Evolutionary conservation across 2,113 vertebrate genomes (phyloP), one percentile per base, ranked within the genome.

Genomic region (Dissostichus mawsoni): DNA sequence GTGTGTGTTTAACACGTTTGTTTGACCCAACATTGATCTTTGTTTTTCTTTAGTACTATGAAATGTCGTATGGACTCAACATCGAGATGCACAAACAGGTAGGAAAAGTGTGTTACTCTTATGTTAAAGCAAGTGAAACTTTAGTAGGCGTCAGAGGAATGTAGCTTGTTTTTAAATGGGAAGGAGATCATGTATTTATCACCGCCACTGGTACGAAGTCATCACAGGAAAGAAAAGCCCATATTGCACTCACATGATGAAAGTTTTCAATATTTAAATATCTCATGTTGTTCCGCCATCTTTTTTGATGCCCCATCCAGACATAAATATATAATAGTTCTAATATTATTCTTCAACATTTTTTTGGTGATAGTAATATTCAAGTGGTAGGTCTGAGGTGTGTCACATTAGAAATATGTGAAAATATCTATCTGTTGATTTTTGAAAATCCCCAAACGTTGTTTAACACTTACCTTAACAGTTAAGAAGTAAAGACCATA

Each of bases 21-120:
- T 52, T 61, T 84, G 73, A 89, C 71, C 64, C 68, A 20, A 61
- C 45, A 82, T 64, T 89, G 57, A 87, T 89, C 62, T 80, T 69
- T 84, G 17, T 83, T 51, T 75, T n/a, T 78, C 89, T 92, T 78
- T 92, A 98, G 97, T 98, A 98, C 94, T 98, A 98, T 1, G 97
- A 98, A 90, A 98, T 98, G 97, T 98, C 97, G 68, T 98, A 98
- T 83, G 97, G 97, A 66, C 95, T 98, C 94, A 98, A 98, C 95
- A 98, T 98, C 92, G 97, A 98, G 94, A 98, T 98, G 97, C 97
- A 98, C 92, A 98, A 98, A 81, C 97, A 98, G 97, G 97, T 98
- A 96, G 90, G 96, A 76, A 56, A 69, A 3, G 29, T 29, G 29
- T 29, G 29, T 29, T 29, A 29, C 29, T 29, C 3, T 29, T 29